Evolutionary conservation across 2,888 invertebrate genomes (phyloP).

Genomic region (Arrhopalites spinosus): DNA sequence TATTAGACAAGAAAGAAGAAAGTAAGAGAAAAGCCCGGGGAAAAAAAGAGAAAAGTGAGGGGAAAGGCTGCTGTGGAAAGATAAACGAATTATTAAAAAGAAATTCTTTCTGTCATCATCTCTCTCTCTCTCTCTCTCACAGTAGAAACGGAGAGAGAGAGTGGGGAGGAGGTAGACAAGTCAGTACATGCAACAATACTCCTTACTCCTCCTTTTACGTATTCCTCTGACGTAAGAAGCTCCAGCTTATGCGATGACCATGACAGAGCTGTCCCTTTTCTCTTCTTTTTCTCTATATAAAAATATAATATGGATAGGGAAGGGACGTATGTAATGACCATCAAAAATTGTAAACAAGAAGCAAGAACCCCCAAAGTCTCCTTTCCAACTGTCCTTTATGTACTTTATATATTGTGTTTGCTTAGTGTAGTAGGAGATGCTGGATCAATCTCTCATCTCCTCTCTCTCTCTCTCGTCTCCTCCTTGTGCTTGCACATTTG

Average conservation of each 20-base stretch:
- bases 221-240: no score
- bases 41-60: neutral
- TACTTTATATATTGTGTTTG: constrained; percentile 47
- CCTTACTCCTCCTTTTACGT: no score
- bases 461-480: neutral
- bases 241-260: no score
- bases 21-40: neutral
- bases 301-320: no score
- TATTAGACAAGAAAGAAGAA: neutral
- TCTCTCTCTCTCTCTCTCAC: constrained; percentile 22
- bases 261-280: no score
- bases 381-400: constrained; percentile 9
- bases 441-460: constrained; percentile 7
- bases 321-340: neutral
- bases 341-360: constrained; percentile 44
- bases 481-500: neutral
- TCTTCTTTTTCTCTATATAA: no score
- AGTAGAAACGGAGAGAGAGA: neutral
- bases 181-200: no score
- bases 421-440: constrained; percentile 19
- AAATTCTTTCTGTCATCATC: constrained; percentile 20
- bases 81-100: constrained; percentile 52
- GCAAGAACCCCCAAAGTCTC: neutral
- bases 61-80: constrained; percentile 41
- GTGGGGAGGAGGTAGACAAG: neutral